These are phyloP conservation scores for Spilogale gracilis DNA, from an alignment of 2,113 vertebrate species.

Conservation along the genomic window DNA sequence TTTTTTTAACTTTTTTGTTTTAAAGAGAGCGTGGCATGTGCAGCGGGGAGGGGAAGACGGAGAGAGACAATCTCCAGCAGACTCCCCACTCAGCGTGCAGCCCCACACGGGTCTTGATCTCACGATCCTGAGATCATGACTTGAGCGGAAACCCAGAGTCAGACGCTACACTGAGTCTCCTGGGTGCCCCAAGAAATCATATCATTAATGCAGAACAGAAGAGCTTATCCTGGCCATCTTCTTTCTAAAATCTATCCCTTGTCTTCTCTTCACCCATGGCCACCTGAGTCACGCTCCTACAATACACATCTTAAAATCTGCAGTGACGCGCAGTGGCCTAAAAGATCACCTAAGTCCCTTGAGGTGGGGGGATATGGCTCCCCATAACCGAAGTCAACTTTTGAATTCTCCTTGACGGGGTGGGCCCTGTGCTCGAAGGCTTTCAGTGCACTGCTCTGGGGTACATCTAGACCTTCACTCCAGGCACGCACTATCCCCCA, in stretches of 20 bases:
- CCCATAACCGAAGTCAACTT: background rate
- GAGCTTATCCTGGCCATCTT: background rate
- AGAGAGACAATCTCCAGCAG: background rate
- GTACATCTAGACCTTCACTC: accelerated
- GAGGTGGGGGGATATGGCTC: too few species aligned
- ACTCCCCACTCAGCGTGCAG: background rate
- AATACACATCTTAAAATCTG: background rate
- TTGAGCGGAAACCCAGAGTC: background rate
- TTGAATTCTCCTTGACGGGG: background rate
- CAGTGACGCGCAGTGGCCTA: background rate
- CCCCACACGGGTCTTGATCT: background rate
- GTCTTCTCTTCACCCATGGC: background rate
- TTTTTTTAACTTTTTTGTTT: background rate
- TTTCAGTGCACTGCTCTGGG: background rate
- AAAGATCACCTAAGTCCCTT: background rate
- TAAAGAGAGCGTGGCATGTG: background rate
- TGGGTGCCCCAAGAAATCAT: background rate
- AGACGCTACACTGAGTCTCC: too few species aligned
- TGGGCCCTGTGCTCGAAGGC: background rate
- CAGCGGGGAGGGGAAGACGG: background rate
- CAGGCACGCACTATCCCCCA: background rate
- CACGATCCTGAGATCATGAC: background rate
- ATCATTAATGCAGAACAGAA: background rate
- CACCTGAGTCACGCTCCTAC: background rate
- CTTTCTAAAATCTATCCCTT: background rate